phyloP scores from a whole-genome alignment of 2,797 vertebrate species.

The Sebastes jordani region DNA sequence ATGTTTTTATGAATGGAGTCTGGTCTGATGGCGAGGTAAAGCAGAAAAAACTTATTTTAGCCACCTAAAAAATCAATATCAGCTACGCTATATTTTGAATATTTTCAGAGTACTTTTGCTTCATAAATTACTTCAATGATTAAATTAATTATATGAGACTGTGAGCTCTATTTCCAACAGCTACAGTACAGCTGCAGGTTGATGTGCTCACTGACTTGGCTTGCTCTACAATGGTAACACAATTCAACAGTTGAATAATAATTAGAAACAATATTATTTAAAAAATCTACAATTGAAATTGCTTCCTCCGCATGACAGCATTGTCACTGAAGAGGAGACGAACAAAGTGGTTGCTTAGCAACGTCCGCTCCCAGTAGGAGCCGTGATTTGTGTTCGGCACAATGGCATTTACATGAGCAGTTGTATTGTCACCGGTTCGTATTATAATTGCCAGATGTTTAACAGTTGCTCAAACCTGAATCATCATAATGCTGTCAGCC shows the following conservation, averaged over 20 bases:
- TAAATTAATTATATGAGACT: not conserved
- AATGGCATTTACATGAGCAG: not conserved
- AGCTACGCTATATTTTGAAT: too few relatives aligned
- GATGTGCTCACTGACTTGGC: not conserved
- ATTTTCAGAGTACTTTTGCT: not conserved
- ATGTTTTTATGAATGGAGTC: too few relatives aligned
- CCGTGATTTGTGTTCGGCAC: not conserved
- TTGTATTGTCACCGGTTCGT: not conserved
- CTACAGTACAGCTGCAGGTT: too few relatives aligned
- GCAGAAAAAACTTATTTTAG: rapidly evolving
- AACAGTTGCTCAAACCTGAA: not conserved
- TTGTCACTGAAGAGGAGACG: not conserved
- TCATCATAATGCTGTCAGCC: not conserved
- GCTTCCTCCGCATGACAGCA: not conserved
- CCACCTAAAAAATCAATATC: too few relatives aligned
- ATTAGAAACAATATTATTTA: not conserved
- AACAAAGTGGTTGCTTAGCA: not conserved
- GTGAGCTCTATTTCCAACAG: not conserved
- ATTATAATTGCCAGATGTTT: constrained; percentile 1
- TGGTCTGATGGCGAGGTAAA: too few relatives aligned
- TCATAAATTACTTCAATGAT: not conserved
- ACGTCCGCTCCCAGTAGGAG: not conserved
- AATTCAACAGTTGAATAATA: not conserved
- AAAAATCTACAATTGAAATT: not conserved
- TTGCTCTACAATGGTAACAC: not conserved